Base-by-base conservation (phyloP, 2,113 vertebrate genomes). In the Taxidea taxus region DNA sequence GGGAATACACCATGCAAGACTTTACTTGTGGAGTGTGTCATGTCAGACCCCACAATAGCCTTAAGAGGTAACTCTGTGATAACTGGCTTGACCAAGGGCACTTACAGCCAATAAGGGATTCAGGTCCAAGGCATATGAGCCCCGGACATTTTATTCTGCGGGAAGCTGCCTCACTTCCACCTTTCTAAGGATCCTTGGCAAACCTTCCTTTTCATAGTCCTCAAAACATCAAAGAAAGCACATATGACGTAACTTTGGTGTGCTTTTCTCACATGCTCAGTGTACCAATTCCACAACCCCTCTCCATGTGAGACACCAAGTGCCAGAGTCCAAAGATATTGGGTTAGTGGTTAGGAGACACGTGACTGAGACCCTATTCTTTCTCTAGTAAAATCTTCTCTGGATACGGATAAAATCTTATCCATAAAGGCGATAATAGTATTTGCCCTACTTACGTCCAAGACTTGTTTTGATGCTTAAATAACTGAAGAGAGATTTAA, bases 391-490 rank as follows among this genome's bases (percentile, higher is more conserved):
- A 93, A 90, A 81, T 31, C 20, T 64, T 91, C 37, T 72, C 60
- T 95, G 60, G 62, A 31, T 64, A 31, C 6, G 29, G 62, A 31
- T 64, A 64, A 64, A 64, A 64, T 64, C 62, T 97, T 85, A 66
- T 34, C 39, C 62, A 39, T 37, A 88, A 87, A 85, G 20, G 29
- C 70, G 27, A 62, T 92, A 68, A 68, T 47, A 75, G 12, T 91
- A 60, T 91, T 62, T 86, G 2, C 9, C 34, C n/a, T 85, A 25
- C 44, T 97, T 85, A 85, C 49, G 7, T 47, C 7, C 15, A 64
- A 88, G 25, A 87, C 54, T 90, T 95, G 31, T 85, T 92, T 96
- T 77, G 16, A 54, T 97, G 27, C 51, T 75, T 80, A 54, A 95
- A 84, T 78, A 90, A 44, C 31, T 20, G 54, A 34, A 75, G 64